Evolutionary conservation across 2,113 vertebrate genomes (phyloP).

Genomic region (Gymnocephalus cernua): DNA sequence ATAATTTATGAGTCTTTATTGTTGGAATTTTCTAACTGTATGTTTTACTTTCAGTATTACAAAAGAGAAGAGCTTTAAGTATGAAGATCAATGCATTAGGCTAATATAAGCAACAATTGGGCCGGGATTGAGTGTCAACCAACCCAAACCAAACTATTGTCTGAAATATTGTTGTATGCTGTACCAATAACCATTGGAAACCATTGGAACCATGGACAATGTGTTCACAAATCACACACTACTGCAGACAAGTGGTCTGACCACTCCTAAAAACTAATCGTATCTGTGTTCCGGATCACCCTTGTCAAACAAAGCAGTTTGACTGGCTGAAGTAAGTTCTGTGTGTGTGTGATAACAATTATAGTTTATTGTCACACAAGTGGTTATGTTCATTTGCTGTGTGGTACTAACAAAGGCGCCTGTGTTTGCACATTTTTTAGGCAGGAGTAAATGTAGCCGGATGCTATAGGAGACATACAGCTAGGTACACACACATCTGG

Average conservation of each 20-base stretch:
- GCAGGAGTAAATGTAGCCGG: not conserved
- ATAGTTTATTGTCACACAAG: not conserved
- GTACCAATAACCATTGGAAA: not conserved
- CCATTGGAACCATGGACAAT: not conserved
- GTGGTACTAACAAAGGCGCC: not conserved
- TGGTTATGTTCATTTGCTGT: not conserved
- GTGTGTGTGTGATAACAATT: not conserved
- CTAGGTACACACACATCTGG: conserved; percentile 30
- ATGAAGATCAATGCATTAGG: not conserved
- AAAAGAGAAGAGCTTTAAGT: not conserved
- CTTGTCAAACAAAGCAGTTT: not conserved
- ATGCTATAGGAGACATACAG: conserved; percentile 1
- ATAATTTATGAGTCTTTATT: not conserved
- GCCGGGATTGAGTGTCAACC: not conserved
- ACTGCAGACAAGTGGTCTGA: not conserved
- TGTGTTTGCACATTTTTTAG: not conserved
- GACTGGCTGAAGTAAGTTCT: not conserved
- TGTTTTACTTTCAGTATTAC: not conserved
- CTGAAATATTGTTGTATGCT: no score
- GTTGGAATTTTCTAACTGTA: not conserved
- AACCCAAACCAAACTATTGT: not conserved
- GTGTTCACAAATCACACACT: not conserved
- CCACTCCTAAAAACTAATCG: not conserved
- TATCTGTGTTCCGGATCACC: not conserved
- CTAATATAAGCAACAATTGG: not conserved